Evolutionary conservation across 2,888 invertebrate species (phyloP), one percentile per base, ranked within the genome.

Genomic region (Caenorhabditis sp.): DNA sequence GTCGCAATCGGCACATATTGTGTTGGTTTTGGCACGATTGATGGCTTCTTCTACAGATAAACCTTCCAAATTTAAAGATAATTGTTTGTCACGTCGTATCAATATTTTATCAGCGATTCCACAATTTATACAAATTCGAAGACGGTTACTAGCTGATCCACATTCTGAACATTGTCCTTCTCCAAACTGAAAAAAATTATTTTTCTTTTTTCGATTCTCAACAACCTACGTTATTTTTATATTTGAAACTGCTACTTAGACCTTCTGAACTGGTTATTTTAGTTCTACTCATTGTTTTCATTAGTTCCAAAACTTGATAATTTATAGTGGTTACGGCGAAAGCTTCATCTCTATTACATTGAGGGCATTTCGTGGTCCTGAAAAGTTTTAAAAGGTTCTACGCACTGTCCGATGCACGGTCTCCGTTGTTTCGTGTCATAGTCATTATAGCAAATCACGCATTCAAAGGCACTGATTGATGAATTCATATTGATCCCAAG

Each of bases 371-470:
- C 17, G 75, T 63, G 3, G 64, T 63, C 26, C 63, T 63, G 12
- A 20, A 63, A 54, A 25, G 10, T 12, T 20, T 14, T 20, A 10
- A 54, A 12, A 2, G 20, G n/a, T n/a, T 52, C 23, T 25, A 27
- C 27, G 38, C 74, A 74, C 14, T 69, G 66, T 38, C 74, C 74
- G 20, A 69, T 70, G 53, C 69, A 69, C 17, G 74, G 74, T 70
- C 65, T 69, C 20, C 67, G 27, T 1, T 21, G 4, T 17, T 60
- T 64, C 1, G 62, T 53, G 38, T 74, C 69, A 25, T 70, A 74
- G 23, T 70, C 74, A n/a, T 60, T 64, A n/a, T 69, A 74, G 36
- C 74, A 74, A 8, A 74, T 74, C 31, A 67, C 67, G 38, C 74
- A 74, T 50, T 74, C 74, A 12, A 59, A 57, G 21, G 72, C 63